Conservation (phyloP, 2,797 vertebrate genomes). For the Rhinatrema bivittatum region DNA sequence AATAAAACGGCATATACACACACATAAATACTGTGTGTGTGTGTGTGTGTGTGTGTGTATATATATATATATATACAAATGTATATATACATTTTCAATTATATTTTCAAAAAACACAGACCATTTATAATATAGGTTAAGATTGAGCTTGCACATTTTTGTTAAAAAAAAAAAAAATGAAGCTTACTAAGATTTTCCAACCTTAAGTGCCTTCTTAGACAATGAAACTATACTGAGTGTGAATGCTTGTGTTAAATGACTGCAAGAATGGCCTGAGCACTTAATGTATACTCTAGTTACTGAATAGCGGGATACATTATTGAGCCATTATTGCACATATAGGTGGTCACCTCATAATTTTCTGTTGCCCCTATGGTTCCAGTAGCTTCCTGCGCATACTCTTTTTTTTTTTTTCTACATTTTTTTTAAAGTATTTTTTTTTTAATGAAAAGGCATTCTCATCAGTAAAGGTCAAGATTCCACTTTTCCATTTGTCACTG, state of each 20-base stretch:
- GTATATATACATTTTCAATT: no score
- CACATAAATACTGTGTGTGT: no score
- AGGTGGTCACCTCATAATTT: constrained; percentile 11
- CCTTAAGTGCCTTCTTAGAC: not conserved
- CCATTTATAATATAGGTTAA: no score
- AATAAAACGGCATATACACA: no score
- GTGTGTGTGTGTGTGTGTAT: no score
- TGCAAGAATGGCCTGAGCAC: constrained; percentile 2
- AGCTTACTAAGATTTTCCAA: not conserved
- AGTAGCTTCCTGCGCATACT: constrained; percentile 6
- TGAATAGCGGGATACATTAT: constrained; percentile 20
- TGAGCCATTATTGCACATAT: constrained; percentile 22
- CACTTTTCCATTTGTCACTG: constrained; percentile 32
- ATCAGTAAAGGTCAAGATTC: constrained; percentile 46
- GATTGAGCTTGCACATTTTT: no score
- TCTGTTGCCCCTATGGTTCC: constrained; percentile 5
- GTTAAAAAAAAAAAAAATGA: no score
- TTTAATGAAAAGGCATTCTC: constrained; percentile 30
- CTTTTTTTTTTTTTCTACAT: constrained; percentile 33
- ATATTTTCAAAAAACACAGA: no score
- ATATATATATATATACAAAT: no score
- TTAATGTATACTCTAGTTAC: constrained; percentile 16
- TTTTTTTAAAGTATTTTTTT: constrained; percentile 25
- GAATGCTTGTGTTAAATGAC: constrained; percentile 29
- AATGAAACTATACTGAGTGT: constrained; percentile 9